Evolutionary conservation across 2,113 vertebrate genomes (phyloP), one percentile per base, ranked within the genome.

Genomic region (Planiliza haematocheilus): DNA sequence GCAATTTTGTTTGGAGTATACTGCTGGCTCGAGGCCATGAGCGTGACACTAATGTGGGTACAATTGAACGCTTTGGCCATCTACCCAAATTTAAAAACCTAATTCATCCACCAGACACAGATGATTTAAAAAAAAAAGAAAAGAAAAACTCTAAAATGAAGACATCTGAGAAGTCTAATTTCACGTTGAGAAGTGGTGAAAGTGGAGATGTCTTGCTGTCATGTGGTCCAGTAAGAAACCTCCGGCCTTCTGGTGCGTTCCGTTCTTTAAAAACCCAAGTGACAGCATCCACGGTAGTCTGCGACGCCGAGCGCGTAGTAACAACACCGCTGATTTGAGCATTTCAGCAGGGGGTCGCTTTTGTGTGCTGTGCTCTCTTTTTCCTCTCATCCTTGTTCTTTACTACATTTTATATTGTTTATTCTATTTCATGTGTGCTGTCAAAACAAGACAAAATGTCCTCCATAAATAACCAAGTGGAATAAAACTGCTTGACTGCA

Each of bases 71-170:
- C 9, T 58, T 34, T 68, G 66, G 50, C 39, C 49, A 18, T 52
- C 51, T 39, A 57, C 66, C 43, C 46, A 63, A 51, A 50, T 43
- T 12, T 20, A 9, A 63, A 30, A 30, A 30, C 24, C 24, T 57
- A 57, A 67, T 24, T 67, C 56, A 73, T 56, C 17, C 24, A 16
- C 8, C 20, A 56, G 39, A 72, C 45, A 60, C 52, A 39, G 30
- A 78, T 46, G 7, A 57, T 52, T 65, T 59, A 38, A n/a, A 62
- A 24, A 17, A 62, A 61, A n/a, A n/a, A n/a, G n/a, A n/a, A n/a
- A n/a, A n/a, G n/a, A n/a, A n/a, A n/a, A n/a, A n/a, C 42, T 50
- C 48, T 16, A 42, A 57, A 49, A 43, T 56, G 1, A 53, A 34
- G 43, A 46, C n/a, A 12, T 48, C 38, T 30, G 24, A 30, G 24